phyloP scores from a whole-genome alignment of 2,888 invertebrate genomes.

The Pristionchus exspectatus region DNA sequence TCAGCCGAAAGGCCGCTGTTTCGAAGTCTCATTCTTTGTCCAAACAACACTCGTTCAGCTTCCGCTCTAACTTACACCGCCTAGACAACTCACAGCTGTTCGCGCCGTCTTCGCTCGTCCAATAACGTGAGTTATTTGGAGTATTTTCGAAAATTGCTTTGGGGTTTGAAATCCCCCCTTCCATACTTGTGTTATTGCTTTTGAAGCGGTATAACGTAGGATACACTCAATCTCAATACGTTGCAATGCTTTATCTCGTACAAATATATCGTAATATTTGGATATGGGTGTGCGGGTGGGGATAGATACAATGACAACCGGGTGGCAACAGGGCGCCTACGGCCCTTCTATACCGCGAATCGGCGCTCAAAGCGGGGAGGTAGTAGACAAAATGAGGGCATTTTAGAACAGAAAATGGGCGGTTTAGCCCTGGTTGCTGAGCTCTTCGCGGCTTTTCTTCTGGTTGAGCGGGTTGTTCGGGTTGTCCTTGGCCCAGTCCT shows the following conservation, averaged over 20 bases:
- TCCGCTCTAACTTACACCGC: background rate
- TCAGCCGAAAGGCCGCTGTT: background rate
- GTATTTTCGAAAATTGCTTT: no score
- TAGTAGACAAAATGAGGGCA: background rate
- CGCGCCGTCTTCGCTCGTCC: background rate
- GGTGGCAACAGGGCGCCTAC: background rate
- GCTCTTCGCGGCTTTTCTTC: conserved; percentile 32
- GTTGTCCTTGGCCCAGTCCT: conserved; percentile 54
- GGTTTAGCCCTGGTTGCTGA: conserved; percentile 3
- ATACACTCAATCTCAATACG: background rate
- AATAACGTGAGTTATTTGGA: background rate
- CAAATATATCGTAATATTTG: background rate
- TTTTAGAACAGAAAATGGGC: background rate
- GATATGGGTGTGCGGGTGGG: background rate
- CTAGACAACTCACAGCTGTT: background rate
- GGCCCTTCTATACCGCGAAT: background rate
- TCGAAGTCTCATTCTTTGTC: background rate
- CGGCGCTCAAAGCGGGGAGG: background rate
- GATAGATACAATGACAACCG: background rate
- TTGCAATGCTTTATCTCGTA: background rate
- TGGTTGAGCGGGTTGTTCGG: conserved; percentile 52
- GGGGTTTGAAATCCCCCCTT: no score
- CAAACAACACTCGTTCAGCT: background rate
- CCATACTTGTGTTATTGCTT: no score
- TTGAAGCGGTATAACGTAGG: no score